phyloP scores from a whole-genome alignment of 2,113 vertebrate genomes.

The Hyaena hyaena region DNA sequence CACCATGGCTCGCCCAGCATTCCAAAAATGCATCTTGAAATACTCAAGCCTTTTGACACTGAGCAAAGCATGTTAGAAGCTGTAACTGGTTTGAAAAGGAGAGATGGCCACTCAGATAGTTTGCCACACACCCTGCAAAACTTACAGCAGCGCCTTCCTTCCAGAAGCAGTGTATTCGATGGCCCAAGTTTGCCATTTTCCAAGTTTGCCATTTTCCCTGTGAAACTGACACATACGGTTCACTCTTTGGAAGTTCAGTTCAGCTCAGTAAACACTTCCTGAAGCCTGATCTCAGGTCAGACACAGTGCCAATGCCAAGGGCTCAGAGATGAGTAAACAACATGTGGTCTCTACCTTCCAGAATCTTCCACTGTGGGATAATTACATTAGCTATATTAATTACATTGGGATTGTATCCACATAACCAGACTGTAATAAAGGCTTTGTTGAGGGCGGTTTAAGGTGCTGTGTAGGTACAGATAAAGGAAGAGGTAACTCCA shows the following conservation, averaged over 20 bases:
- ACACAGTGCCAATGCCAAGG: not conserved
- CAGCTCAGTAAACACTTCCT: not conserved
- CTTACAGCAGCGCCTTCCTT: not conserved
- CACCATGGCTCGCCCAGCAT: not conserved
- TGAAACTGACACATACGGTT: not conserved
- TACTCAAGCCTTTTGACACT: not conserved
- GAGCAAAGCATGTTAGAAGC: not conserved
- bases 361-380: not conserved
- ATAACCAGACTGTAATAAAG: not conserved
- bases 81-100: not conserved
- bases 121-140: not conserved
- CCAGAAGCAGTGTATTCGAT: rapidly evolving
- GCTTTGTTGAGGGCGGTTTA: not conserved
- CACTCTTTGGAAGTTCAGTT: not conserved
- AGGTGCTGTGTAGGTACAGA: not conserved
- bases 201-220: not conserved
- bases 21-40: slow-evolving; percentile 44
- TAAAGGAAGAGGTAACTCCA: not conserved
- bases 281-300: not conserved
- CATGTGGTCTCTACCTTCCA: not conserved
- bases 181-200: not conserved
- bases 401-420: not conserved
- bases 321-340: not conserved
- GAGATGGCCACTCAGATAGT: not conserved
- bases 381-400: not conserved